Conservation (phyloP, 2,888 invertebrate genomes). For the Drosophila atripex region DNA sequence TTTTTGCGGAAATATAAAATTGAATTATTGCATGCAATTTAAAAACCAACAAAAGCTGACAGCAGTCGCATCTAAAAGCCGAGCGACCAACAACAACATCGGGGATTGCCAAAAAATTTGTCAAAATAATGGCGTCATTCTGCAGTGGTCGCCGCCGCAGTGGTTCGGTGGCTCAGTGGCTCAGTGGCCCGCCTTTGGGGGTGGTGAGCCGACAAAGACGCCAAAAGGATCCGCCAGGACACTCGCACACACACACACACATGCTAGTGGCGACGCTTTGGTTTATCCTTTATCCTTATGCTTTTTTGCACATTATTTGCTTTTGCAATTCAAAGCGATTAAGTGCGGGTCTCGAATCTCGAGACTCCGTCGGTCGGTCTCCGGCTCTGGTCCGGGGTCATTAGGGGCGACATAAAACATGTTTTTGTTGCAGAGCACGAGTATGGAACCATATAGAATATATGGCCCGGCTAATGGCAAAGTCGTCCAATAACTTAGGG, state of each 20-base stretch:
- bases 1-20: slow-evolving; percentile 80
- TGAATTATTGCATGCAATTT: slow-evolving; percentile 81
- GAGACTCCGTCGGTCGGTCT: slow-evolving; percentile 15
- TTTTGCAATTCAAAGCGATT: slow-evolving; percentile 80
- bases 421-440: slow-evolving; percentile 76
- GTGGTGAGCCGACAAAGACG: slow-evolving; percentile 68
- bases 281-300: slow-evolving; percentile 78
- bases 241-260: slow-evolving; percentile 39
- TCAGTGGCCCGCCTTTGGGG: slow-evolving; percentile 24
- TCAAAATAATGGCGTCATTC: slow-evolving; percentile 81
- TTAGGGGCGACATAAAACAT: slow-evolving; percentile 77
- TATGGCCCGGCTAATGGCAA: slow-evolving; percentile 77
- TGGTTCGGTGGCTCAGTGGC: slow-evolving; percentile 18
- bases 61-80: slow-evolving; percentile 72
- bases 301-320: slow-evolving; percentile 79
- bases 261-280: slow-evolving; percentile 68
- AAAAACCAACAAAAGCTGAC: slow-evolving; percentile 76
- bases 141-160: slow-evolving; percentile 65
- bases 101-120: slow-evolving; percentile 80
- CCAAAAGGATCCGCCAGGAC: slow-evolving; percentile 67
- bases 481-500: slow-evolving; percentile 64
- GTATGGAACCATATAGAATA: slow-evolving; percentile 60
- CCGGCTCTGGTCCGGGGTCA: slow-evolving; percentile 65
- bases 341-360: slow-evolving; percentile 59
- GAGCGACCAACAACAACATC: slow-evolving; percentile 50